A percentile compares a stretch with the other conserved stretches of the same genome.
These are phyloP conservation scores for Regulus satrapa DNA, from an alignment of 2,113 vertebrate species.

Conservation along the genomic window DNA sequence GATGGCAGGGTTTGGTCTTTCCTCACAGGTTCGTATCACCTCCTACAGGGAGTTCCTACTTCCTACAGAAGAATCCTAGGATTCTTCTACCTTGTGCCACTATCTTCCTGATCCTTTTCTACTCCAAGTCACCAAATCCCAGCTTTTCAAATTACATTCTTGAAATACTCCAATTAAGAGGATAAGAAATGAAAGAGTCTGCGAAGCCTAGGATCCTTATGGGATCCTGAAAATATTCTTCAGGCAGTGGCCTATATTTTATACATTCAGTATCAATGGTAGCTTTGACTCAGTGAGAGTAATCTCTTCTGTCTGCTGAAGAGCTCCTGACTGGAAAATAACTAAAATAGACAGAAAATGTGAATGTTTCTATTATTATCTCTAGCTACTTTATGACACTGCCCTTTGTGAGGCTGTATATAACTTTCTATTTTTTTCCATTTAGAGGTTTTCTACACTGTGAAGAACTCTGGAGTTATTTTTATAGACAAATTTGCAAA, in stretches of 20 bases:
- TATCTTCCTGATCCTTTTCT: background rate
- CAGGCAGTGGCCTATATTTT: slow-evolving; percentile 36
- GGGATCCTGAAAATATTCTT: slow-evolving; percentile 23
- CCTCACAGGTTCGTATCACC: background rate
- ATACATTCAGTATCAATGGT: background rate
- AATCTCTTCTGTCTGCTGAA: background rate
- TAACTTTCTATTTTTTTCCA: background rate
- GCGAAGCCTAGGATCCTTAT: background rate
- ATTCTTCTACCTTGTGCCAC: background rate
- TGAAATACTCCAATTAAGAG: background rate
- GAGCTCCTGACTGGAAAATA: background rate
- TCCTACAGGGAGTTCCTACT: accelerated
- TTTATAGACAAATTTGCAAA: background rate
- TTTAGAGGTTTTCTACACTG: background rate
- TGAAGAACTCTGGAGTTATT: background rate
- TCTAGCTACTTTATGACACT: background rate
- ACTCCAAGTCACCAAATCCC: background rate
- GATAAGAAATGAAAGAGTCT: background rate
- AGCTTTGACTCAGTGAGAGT: background rate
- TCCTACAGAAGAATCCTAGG: too few relatives aligned
- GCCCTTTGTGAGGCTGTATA: background rate
- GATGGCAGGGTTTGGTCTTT: background rate
- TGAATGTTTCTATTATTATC: background rate
- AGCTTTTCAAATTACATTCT: background rate
- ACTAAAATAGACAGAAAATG: background rate